Evolutionary conservation across 2,797 vertebrate genomes (phyloP).

Genomic region (Hoplostethus mediterraneus): DNA sequence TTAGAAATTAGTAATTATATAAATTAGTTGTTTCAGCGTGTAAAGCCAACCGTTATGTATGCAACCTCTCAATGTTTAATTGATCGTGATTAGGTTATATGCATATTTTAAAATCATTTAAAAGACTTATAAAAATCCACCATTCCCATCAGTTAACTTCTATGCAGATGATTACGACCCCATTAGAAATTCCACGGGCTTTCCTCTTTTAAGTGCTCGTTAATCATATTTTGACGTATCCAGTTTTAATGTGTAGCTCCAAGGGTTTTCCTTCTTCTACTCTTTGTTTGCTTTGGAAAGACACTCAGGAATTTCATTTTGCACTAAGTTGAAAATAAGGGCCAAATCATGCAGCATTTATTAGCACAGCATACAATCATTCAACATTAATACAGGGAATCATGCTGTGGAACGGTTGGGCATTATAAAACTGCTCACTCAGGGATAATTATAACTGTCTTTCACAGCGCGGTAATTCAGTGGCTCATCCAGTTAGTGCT

Average conservation of each 20-base stretch:
- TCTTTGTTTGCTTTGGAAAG: conserved; percentile 18
- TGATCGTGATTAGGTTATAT: conserved; percentile 25
- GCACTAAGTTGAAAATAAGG: conserved; percentile 32
- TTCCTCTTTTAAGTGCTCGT: conserved; percentile 18
- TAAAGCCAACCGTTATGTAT: conserved; percentile 19
- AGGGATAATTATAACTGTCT: conserved; percentile 67
- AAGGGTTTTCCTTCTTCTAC: not conserved
- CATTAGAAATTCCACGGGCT: conserved; percentile 31
- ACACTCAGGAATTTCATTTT: conserved; percentile 23
- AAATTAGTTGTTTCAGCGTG: conserved; percentile 5
- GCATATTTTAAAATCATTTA: conserved; percentile 48
- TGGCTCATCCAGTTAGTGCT: conserved; percentile 73
- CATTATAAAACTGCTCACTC: conserved; percentile 71
- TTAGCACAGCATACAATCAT: conserved; percentile 43
- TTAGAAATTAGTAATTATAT: conserved; percentile 9
- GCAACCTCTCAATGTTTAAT: conserved; percentile 52
- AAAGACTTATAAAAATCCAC: conserved; percentile 10
- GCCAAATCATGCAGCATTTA: conserved; percentile 41
- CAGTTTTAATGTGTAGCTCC: conserved; percentile 5
- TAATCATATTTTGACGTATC: conserved; percentile 24
- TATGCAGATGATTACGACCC: conserved; percentile 29
- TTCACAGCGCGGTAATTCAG: conserved; percentile 69
- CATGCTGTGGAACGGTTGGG: conserved; percentile 42
- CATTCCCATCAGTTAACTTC: conserved; percentile 13
- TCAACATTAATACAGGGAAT: conserved; percentile 46